These are phyloP conservation scores for Rhinogobio ventralis DNA, from an alignment of 2,797 vertebrate species.

Conservation along the genomic window DNA sequence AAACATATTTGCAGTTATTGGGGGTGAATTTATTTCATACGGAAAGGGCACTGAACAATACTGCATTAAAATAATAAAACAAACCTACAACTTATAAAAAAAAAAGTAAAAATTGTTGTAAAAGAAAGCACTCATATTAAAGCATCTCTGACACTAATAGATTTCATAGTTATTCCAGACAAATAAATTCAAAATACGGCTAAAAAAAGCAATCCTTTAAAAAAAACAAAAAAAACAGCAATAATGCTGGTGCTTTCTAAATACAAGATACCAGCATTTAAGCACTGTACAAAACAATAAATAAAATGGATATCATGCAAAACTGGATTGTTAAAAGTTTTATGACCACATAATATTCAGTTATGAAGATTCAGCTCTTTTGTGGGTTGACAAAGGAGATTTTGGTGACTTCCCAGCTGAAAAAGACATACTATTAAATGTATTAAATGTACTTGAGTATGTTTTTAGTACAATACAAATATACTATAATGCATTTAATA, in stretches of 20 bases:
- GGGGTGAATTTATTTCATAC: constrained; percentile 29
- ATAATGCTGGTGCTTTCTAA: constrained; percentile 51
- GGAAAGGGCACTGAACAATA: constrained; percentile 46
- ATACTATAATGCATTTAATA: no score
- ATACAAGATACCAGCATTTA: constrained; percentile 51
- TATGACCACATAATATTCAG: constrained; percentile 9
- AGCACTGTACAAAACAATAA: constrained; percentile 58
- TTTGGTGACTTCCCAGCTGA: not conserved
- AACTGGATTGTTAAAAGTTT: constrained; percentile 46
- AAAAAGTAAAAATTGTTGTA: constrained; percentile 21
- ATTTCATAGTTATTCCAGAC: constrained; percentile 57
- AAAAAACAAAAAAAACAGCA: constrained; percentile 39
- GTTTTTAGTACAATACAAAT: no score
- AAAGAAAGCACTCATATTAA: constrained; percentile 59
- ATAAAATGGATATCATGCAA: constrained; percentile 42
- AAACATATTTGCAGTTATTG: constrained; percentile 48
- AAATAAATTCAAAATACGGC: constrained; percentile 54
- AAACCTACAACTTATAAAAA: constrained; percentile 17
- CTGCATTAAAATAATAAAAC: constrained; percentile 11
- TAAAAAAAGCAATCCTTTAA: constrained; percentile 48
- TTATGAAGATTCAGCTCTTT: constrained; percentile 25
- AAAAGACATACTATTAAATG: no score
- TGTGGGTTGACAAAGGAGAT: not conserved
- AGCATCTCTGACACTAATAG: constrained; percentile 58
- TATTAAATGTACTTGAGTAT: no score